Evolutionary conservation across 2,113 vertebrate species (phyloP), one percentile per base, ranked within the genome.

Genomic region (Mirza zaza): DNA sequence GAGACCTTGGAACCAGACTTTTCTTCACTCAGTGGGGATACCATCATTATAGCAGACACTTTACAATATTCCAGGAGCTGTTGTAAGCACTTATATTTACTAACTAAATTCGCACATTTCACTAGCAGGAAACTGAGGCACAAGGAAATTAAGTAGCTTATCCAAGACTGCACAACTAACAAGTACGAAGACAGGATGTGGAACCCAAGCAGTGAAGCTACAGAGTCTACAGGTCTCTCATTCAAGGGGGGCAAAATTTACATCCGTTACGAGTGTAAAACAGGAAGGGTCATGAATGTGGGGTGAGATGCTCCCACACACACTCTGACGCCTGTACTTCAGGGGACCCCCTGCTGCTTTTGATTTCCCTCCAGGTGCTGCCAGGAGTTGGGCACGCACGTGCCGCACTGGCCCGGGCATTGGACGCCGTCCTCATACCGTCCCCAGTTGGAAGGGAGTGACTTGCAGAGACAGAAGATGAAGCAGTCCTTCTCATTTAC

Each of bases 391-490:
- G 70, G 55, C 73, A 20, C 36, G 21, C 36, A 25, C 2, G 3
- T 6, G 29, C 63, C 29, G 4, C 2, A 0, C 42, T 45, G 17
- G 17, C 8, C 17, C 32, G 32, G 15, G 3, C 23, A 23, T 5
- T 1, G 2, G 13, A 85, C 14, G 29, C 36, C 50, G 0, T 20
- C 32, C 25, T 4, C 39, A 21, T 8, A 12, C 4, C 27, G 5
- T 42, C 91, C 21, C 11, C 9, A 34, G n/a, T 27, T 23, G 23
- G 7, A 55, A 50, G 32, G 39, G 3, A 75, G 2, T 1, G 27
- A 42, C 27, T 42, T 73, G 32, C 48, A 70, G 29, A 55, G 55
- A 21, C 0, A 80, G 2, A 87, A 50, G 13, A 87, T 34, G 20
- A n/a, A n/a, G 67, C 2, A 11, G 13, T 6, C n/a, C 84, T 86